Conservation (phyloP, 2,888 invertebrate genomes). For the Nemurella pictetii region DNA sequence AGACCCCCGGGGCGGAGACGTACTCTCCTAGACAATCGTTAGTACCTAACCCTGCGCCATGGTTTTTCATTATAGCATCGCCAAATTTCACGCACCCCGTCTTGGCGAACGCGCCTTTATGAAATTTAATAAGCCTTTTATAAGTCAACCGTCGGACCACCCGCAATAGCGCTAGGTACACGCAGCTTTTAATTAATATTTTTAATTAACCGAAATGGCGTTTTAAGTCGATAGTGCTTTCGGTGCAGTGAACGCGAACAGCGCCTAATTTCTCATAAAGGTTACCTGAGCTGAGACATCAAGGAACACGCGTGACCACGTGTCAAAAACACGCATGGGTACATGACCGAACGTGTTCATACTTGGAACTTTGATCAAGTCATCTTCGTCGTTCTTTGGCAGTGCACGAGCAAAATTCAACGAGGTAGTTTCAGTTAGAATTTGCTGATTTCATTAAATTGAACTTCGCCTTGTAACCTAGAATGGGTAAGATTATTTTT, state of each 20-base stretch:
- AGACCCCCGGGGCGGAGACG: background rate
- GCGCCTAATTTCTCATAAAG: too few relatives aligned
- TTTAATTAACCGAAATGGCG: background rate
- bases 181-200: background rate
- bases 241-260: background rate
- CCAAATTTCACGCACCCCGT: background rate
- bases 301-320: too few relatives aligned
- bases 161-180: background rate
- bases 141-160: background rate
- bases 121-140: background rate
- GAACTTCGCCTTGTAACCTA: too few relatives aligned
- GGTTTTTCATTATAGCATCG: background rate
- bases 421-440: too few relatives aligned
- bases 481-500: too few relatives aligned
- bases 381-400: too few relatives aligned
- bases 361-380: too few relatives aligned
- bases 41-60: background rate
- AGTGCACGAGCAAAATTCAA: too few relatives aligned
- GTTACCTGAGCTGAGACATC: too few relatives aligned
- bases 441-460: too few relatives aligned
- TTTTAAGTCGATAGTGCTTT: background rate
- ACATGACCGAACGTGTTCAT: too few relatives aligned
- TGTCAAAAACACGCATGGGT: too few relatives aligned
- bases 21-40: background rate
- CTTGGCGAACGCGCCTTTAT: background rate